These are phyloP conservation scores for Syngnathus typhle DNA, from an alignment of 2,113 vertebrate genomes.

Conservation along the genomic window DNA sequence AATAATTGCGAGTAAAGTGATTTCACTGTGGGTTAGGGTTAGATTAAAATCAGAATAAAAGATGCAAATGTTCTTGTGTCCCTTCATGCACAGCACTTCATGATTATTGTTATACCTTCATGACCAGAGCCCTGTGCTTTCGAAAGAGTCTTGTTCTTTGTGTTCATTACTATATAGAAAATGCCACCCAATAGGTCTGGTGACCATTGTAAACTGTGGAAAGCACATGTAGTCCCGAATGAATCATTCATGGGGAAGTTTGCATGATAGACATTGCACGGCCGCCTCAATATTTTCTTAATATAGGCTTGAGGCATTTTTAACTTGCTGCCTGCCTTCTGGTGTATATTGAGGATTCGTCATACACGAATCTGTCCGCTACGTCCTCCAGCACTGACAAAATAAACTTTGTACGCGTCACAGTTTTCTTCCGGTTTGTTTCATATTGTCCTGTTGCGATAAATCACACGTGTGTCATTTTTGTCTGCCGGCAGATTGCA, in stretches of 20 bases:
- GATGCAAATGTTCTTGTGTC: neutral
- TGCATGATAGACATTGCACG: neutral
- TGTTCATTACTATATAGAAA: conserved; percentile 3
- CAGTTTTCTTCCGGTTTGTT: neutral
- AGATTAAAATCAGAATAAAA: neutral
- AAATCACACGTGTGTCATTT: neutral
- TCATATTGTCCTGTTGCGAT: neutral
- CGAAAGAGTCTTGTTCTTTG: conserved; percentile 12
- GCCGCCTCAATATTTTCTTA: conserved; percentile 9
- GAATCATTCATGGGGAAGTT: conserved; percentile 5
- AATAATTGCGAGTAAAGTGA: neutral
- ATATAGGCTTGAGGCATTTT: conserved; percentile 3
- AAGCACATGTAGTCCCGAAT: conserved; percentile 1
- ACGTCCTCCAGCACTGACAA: neutral
- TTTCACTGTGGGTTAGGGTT: neutral
- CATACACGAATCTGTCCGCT: neutral
- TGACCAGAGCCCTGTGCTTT: conserved; percentile 17
- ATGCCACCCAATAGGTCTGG: conserved; percentile 12
- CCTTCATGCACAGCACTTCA: conserved; percentile 8
- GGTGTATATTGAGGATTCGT: neutral
- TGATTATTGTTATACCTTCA: conserved; percentile 21
- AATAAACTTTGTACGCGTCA: neutral
- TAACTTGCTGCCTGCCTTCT: neutral
- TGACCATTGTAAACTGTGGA: conserved; percentile 12
- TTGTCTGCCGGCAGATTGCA: conserved; percentile 79